Evolutionary conservation across 2,113 vertebrate species (phyloP), one percentile per base, ranked within the genome.

Genomic region (Thryonomys swinderianus): DNA sequence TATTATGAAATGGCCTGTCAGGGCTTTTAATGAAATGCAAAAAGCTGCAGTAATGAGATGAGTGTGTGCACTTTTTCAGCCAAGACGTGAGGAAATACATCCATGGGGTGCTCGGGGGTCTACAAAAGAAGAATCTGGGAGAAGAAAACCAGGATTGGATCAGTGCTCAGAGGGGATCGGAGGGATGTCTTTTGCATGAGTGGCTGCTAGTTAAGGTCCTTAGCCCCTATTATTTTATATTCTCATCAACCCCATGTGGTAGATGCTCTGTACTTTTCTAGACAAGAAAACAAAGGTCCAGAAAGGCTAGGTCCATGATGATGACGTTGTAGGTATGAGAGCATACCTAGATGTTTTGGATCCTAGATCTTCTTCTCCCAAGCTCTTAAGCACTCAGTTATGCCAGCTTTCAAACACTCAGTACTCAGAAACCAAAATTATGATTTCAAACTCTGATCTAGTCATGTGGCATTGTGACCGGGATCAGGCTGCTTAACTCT

Each of bases 1-100:
- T 97, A 97, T 97, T 97, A 96, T 97, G 96, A 97, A 98, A 98
- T 97, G 96, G 93, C 95, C 97, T 98, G 97, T 98, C 97, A 95
- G 69, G 83, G 32, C 95, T 96, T 95, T 95, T 96, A 98, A 98
- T 98, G 97, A 97, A 97, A 98, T 97, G 96, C 97, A 97, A 97
- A 97, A 97, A 96, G 97, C 97, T 40, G 76, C 79, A 18, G 93
- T 97, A 95, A 97, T 94, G 97, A 96, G 86, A 96, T 97, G 96
- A 97, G 97, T 85, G 86, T 79, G 93, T 64, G 93, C 93, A 92
- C 74, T 95, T 97, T 96, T 90, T 90, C 96, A 97, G 96, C 88
- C 96, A 92, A 97, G 97, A 96, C 27, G 0, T 89, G 96, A 96
- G 82, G 92, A 94, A 96, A 97, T 95, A 74, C 93, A 92, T 93